Evolutionary conservation across 2,797 vertebrate genomes (phyloP), one percentile per base, ranked within the genome.

Genomic region (Hippocampus kuda): DNA sequence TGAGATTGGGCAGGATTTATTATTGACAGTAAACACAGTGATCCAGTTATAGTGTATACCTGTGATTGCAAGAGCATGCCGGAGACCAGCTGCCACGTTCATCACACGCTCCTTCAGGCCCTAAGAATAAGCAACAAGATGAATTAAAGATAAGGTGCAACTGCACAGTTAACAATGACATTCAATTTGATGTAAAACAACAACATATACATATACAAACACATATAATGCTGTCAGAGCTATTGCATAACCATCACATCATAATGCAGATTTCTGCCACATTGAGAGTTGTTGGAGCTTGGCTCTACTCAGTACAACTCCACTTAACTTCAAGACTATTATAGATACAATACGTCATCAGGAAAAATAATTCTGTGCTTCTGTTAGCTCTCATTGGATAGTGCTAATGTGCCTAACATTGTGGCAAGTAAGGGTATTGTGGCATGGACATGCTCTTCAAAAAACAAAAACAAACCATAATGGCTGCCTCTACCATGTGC

Each of bases 31-130:
- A 51, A 51, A 54, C 27, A 73, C 22, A 41, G 3, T 42, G 18
- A 3, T 67, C 0, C 18, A 2, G 30, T 66, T 18, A 44, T 18
- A 16, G 10, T 56, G 24, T 6, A 66, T 20, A 98, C 96, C 91
- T 85, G 94, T 92, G 68, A 90, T 88, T 80, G 92, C 94, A 46
- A 98, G 87, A 0, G 93, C 88, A 74, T 98, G 95, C 83, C 96
- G 92, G 69, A 98, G 89, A 75, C 96, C 96, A 79, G 95, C 94
- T 77, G 95, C 91, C 75, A 95, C 67, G 81, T 83, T 84, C 68
- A 93, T 76, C 68, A 92, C 84, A 34, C 88, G 87, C 72, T 93
- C 92, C 76, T 76, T 89, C 61, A 95, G 80, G 76, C 84, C 78
- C 95, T 98, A 80, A 22, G 56, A 72, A 73, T 20, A 80, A 71